phyloP scores from a whole-genome alignment of 1,140 invertebrate genomes.

The Paracyclopina nana region DNA sequence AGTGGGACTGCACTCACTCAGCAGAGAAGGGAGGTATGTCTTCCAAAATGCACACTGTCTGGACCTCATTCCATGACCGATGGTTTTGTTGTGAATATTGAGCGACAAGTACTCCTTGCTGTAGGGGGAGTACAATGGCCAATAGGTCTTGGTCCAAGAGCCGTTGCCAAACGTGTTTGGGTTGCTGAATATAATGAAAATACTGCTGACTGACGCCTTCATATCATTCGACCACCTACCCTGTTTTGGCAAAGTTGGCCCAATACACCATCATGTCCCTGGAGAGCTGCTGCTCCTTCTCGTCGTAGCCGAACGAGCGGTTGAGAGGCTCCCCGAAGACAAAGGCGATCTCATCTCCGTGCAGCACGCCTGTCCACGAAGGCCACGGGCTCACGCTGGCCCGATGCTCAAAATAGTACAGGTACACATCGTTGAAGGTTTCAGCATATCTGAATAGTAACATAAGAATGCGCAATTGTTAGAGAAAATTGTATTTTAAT shows the following conservation, averaged over 20 bases:
- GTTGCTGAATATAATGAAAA: slow-evolving; percentile 29
- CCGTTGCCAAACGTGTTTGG: slow-evolving; percentile 34
- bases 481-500: too few species aligned
- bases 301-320: slow-evolving; percentile 43
- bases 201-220: slow-evolving; percentile 28
- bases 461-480: too few species aligned
- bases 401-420: slow-evolving; percentile 77
- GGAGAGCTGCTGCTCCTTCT: slow-evolving; percentile 41
- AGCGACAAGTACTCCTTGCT: slow-evolving; percentile 67
- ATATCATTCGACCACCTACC: slow-evolving; percentile 22
- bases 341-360: slow-evolving; percentile 87
- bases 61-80: slow-evolving; percentile 59
- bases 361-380: slow-evolving; percentile 83
- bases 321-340: slow-evolving; percentile 80
- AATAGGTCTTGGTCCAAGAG: slow-evolving; percentile 39
- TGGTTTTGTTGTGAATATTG: slow-evolving; percentile 48
- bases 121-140: slow-evolving; percentile 62
- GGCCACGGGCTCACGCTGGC: slow-evolving; percentile 72
- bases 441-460: background rate
- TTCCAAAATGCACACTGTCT: slow-evolving; percentile 93
- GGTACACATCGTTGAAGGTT: background rate
- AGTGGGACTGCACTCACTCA: slow-evolving; percentile 16
- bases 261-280: slow-evolving; percentile 29
- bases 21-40: slow-evolving; percentile 62
- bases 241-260: slow-evolving; percentile 29